Percentiles rank a stretch among this genome's conserved stretches.
phyloP scores from a whole-genome alignment of 2,888 invertebrate species.

The Lamellibrachia columna region DNA sequence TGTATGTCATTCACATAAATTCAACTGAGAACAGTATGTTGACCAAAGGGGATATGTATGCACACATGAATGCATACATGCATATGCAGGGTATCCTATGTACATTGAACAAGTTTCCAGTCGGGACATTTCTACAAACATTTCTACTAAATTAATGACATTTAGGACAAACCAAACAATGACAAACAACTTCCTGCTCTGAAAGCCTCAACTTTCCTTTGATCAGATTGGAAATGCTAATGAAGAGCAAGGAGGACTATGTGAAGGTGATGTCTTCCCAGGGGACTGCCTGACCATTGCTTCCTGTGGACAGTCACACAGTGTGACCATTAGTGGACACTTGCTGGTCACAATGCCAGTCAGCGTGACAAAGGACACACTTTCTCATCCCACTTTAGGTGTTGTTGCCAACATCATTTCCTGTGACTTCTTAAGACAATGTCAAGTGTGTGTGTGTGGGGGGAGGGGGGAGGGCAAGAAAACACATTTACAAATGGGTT shows the following conservation, averaged over 20 bases:
- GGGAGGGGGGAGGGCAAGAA: not conserved
- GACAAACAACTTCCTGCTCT: not conserved
- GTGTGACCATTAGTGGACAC: conserved; percentile 6
- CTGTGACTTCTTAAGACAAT: not conserved
- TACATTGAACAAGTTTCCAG: not conserved
- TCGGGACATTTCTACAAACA: not conserved
- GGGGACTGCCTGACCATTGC: not conserved
- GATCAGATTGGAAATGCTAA: not conserved
- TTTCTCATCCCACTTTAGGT: not conserved
- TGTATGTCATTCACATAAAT: no score
- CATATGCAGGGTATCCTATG: not conserved
- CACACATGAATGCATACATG: no score
- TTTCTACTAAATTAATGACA: not conserved
- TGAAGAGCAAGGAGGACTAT: not conserved
- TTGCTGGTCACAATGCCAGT: not conserved
- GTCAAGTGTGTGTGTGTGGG: not conserved
- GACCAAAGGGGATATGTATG: no score
- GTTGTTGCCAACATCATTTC: not conserved
- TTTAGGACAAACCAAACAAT: not conserved
- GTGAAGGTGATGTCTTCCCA: not conserved
- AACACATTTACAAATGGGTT: not conserved
- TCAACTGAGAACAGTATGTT: no score
- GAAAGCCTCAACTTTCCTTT: not conserved
- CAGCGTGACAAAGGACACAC: not conserved
- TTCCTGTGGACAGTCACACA: not conserved